phyloP scores from a whole-genome alignment of 2,113 vertebrate species.

The Semicossyphus pulcher region DNA sequence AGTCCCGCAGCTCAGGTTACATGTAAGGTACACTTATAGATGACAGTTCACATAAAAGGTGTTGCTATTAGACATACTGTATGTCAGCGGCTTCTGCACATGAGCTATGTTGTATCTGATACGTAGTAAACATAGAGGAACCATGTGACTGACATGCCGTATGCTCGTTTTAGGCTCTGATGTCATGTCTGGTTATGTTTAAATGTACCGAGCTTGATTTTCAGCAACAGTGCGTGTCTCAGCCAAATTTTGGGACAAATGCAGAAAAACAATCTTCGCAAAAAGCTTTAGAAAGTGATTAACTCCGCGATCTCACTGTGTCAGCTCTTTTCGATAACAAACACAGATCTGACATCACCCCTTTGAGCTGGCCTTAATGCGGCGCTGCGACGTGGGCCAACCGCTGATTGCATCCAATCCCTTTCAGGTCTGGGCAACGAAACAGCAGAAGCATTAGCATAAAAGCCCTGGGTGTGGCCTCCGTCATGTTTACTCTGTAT shows the following conservation, averaged over 20 bases:
- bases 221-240: constrained; percentile 5
- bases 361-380: constrained; percentile 56
- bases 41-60: not conserved
- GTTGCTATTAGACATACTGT: constrained; percentile 15
- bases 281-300: constrained; percentile 25
- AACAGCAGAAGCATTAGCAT: constrained; percentile 54
- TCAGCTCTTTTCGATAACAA: constrained; percentile 23
- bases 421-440: constrained; percentile 46
- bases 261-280: not conserved
- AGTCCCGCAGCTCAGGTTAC: constrained; percentile 52
- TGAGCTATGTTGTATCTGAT: constrained; percentile 25
- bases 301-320: constrained; percentile 3
- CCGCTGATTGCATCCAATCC: constrained; percentile 67
- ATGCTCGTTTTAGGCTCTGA: constrained; percentile 28
- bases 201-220: constrained; percentile 30
- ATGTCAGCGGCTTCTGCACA: constrained; percentile 36
- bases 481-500: constrained; percentile 24
- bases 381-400: constrained; percentile 40
- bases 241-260: constrained; percentile 17
- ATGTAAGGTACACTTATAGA: constrained; percentile 11
- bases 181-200: constrained; percentile 58
- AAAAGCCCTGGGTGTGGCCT: constrained; percentile 55
- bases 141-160: constrained; percentile 10
- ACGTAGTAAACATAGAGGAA: constrained; percentile 20
- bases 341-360: constrained; percentile 54